Base-by-base conservation (phyloP, 2,797 vertebrate species). In the Odontamblyopus lacepedii region DNA sequence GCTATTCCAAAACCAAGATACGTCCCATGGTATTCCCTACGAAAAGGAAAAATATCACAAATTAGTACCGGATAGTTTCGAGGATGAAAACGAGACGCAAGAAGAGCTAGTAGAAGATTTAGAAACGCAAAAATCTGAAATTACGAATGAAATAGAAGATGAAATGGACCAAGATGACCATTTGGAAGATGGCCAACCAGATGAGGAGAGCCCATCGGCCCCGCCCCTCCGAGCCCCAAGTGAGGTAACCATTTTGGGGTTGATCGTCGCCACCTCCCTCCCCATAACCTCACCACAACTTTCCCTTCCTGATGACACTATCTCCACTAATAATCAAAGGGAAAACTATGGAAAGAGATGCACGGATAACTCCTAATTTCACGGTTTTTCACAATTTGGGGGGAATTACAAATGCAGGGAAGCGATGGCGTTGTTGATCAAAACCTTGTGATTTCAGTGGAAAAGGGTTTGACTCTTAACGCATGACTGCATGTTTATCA, bases 231-330 rank as follows among this genome's bases (percentile, higher is more conserved):
- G 93, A 86, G 85, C 83, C 75, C 88, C 87, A 77, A 72, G 94
- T 90, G 95, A 96, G 95, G 95, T 96, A 95, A 95, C 78, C 60
- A n/a, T 64, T 67, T 13, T 72, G 70, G 23, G 51, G 66, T 72
- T 69, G 44, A 26, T 38, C 69, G 70, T 63, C 50, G 16, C 44
- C 44, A 48, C 44, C 44, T 48, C 44, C 44, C 44, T 48, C 44
- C 44, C 44, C 62, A 64, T 84, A 74, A 81, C 81, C 59, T 75
- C 85, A 77, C 81, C 66, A 9, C 73, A 71, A 23, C 68, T 63
- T 44, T 48, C 74, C 44, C 59, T 68, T 78, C 71, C 74, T 68
- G 67, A 73, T 70, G 67, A 63, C 86, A 79, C 75, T 75, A 63
- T 78, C 77, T 70, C 74, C 71, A 76, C 83, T 78, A 83, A 78